Conservation (phyloP, 2,797 vertebrate genomes). For the Delichon dasypus region DNA sequence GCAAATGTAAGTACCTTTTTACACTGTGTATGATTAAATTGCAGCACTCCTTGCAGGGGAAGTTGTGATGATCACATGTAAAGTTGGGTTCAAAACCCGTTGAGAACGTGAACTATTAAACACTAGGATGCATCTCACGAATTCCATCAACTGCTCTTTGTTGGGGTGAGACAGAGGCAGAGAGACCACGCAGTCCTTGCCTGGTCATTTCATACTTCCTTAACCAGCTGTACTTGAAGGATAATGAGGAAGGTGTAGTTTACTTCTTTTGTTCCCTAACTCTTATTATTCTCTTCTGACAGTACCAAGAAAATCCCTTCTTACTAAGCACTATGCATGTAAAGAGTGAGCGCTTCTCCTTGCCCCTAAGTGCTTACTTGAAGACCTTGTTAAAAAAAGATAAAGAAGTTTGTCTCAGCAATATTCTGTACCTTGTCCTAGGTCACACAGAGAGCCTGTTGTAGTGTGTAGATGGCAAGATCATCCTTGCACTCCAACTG, state of each 20-base stretch:
- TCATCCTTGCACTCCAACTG: background rate
- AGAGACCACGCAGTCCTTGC: background rate
- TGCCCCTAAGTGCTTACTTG: background rate
- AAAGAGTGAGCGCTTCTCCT: background rate
- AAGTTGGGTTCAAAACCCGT: background rate
- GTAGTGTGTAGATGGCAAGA: background rate
- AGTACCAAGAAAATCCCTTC: background rate
- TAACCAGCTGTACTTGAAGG: background rate
- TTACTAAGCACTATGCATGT: background rate
- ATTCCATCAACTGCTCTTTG: background rate
- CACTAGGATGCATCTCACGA: background rate
- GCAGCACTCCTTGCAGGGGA: background rate
- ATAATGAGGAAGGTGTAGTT: background rate
- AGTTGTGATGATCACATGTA: background rate
- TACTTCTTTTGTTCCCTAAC: background rate
- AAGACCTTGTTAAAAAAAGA: background rate
- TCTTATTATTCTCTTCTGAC: background rate
- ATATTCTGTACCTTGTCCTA: background rate
- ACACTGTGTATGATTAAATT: background rate
- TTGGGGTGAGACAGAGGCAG: background rate
- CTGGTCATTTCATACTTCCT: background rate
- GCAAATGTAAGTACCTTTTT: background rate
- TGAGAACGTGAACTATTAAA: background rate
- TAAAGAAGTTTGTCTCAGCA: background rate
- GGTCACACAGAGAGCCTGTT: background rate